Evolutionary conservation across 2,888 invertebrate species (phyloP), one percentile per base, ranked within the genome.

Genomic region (Zygogramma bicolorata): DNA sequence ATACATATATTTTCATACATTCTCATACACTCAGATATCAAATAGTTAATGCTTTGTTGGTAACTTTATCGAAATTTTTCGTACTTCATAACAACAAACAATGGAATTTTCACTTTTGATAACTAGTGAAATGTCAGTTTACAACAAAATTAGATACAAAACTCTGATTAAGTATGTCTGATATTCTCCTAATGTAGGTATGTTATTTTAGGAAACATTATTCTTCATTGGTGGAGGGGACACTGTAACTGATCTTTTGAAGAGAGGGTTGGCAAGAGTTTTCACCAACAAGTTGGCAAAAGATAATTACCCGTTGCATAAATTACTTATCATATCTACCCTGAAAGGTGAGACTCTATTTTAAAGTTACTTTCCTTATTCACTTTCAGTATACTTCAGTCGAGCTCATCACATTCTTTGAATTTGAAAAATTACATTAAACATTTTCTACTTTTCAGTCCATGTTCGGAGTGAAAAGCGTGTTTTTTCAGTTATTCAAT

Each of bases 311-410:
- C 22, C 53, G 1, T 18, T 20, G 15, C 15, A 53, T 20, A 53
- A 53, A 53, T 20, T 53, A 22, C 13, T 15, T 18, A 10, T 53
- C 10, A 53, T 53, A 53, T 53, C 53, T 53, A 53, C 25, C 53
- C 53, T 53, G 22, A 53, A 53, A 53, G 53, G 53, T 53, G 53
- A 53, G 20, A 20, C n/a, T 53, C 8, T 25, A 53, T 53, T 53
- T 20, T 53, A n/a, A 53, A 10, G 18, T 18, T 20, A 34, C 34
- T 34, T 34, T 34, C 34, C 34, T 34, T 10, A 34, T n/a, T n/a
- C n/a, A n/a, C n/a, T n/a, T 34, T 10, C 34, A 34, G 34, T 34
- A 34, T 34, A 34, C 34, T 34, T 34, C 34, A 3, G 34, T 34
- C 34, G 34, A 34, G 34, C 6, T 34, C 34, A 6, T 34, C 34